Base-by-base conservation (phyloP, 2,888 invertebrate genomes). In the Hirtodrosophila cameraria region DNA sequence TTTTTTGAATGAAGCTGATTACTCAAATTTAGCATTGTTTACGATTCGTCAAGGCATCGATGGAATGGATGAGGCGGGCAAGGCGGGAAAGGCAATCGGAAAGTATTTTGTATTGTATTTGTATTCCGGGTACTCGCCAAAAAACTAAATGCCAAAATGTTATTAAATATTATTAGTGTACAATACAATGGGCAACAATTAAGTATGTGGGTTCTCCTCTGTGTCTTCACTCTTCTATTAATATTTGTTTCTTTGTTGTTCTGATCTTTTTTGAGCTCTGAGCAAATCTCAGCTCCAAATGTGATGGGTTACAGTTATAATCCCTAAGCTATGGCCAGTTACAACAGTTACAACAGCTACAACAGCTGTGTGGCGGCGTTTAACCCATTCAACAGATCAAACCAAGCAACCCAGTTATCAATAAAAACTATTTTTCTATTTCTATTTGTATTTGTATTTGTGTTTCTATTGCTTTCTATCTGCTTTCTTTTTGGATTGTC, bases 11-110 rank as follows among this genome's bases (percentile, higher is more conserved):
- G 77, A 74, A 80, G 80, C 80, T 80, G 80, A 83, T 80, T 80
- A 80, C 80, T 83, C 83, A 80, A 80, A 80, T 76, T 80, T 79
- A 66, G 80, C 64, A 76, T 80, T 80, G 83, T 83, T 67, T 83
- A 64, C 71, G 71, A 80, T 80, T 80, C 79, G 79, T 82, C 79
- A 82, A 68, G 79, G 83, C 67, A 71, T 76, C 66, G 74, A 70
- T 73, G 83, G n/a, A n/a, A n/a, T n/a, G n/a, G n/a, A n/a, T n/a
- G n/a, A n/a, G n/a, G n/a, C n/a, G n/a, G n/a, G n/a, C n/a, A n/a
- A n/a, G n/a, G n/a, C n/a, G n/a, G n/a, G n/a, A n/a, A n/a, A 74
- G 74, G 39, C 62, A 12, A 15, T 8, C 16, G 30, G 48, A 1
- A 0, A 6, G 12, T 7, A 18, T n/a, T n/a, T n/a, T n/a, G n/a